These are phyloP conservation scores for Cataglyphis hispanica DNA, from an alignment of 1,140 invertebrate genomes.

Conservation along the genomic window DNA sequence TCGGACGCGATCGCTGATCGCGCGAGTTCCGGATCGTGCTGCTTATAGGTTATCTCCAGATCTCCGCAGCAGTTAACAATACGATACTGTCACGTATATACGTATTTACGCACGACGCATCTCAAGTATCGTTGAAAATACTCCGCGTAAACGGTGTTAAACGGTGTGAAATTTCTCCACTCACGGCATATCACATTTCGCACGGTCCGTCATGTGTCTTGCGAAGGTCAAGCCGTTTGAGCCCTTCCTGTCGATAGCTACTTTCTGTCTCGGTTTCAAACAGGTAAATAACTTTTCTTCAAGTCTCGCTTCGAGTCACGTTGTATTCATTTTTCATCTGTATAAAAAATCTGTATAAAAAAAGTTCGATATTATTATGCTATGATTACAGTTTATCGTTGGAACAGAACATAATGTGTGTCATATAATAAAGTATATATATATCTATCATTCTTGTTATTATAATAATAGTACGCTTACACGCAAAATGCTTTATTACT, in stretches of 20 bases:
- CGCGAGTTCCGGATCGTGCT: background rate
- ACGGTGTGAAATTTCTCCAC: background rate
- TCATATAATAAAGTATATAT: background rate
- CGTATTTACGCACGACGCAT: conserved; percentile 16
- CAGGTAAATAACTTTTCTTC: conserved; percentile 24
- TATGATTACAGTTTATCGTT: background rate
- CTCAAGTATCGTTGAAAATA: conserved; percentile 13
- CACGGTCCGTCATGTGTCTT: conserved; percentile 63
- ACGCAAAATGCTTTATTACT: no score
- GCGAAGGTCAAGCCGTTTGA: conserved; percentile 38
- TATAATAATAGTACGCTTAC: no score
- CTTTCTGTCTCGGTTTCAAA: conserved; percentile 7
- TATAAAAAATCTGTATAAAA: background rate
- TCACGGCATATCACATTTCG: background rate
- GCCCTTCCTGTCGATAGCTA: conserved; percentile 41
- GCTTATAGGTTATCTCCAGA: conserved; percentile 65
- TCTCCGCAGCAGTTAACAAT: background rate
- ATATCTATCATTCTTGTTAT: no score
- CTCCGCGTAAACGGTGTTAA: background rate
- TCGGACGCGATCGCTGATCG: background rate
- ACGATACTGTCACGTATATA: conserved; percentile 44
- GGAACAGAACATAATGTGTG: background rate
- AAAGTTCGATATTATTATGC: background rate
- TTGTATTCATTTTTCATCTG: background rate
- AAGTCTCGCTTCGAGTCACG: background rate